Evolutionary conservation across 2,888 invertebrate genomes (phyloP).

Genomic region (Rhynchonema sp.): DNA sequence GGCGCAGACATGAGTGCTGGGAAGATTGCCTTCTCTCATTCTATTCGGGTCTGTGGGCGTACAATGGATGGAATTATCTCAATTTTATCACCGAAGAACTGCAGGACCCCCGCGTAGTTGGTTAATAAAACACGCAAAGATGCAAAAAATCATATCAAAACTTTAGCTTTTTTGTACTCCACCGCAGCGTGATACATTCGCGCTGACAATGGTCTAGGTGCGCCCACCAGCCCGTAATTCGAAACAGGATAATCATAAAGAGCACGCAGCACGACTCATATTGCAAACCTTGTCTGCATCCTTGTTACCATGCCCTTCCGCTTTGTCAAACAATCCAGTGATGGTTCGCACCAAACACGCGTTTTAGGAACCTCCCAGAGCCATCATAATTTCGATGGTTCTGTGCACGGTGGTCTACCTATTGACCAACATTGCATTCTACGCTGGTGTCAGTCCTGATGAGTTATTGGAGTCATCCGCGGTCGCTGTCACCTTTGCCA

Average conservation of each 20-base stretch:
- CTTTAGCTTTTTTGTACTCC: no score
- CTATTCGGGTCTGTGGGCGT: conserved; percentile 92
- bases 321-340: no score
- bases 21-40: conserved; percentile 74
- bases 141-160: no score
- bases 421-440: conserved; percentile 82
- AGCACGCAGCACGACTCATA: no score
- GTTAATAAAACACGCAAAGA: no score
- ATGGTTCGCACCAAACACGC: no score
- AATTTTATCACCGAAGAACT: conserved; percentile 96
- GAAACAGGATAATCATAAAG: no score
- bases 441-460: conserved; percentile 68
- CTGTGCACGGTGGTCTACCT: conserved; percentile 87
- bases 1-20: conserved; percentile 68
- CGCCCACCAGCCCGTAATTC: no score
- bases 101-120: conserved; percentile 71
- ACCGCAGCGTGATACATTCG: no score
- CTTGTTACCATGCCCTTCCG: no score
- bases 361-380: conserved; percentile 67
- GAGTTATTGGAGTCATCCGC: conserved; percentile 80
- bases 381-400: conserved; percentile 79
- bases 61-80: conserved; percentile 97
- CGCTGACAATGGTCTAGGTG: no score
- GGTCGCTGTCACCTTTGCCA: conserved; percentile 80
- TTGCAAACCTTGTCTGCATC: no score